Base-by-base conservation (phyloP, 2,113 vertebrate genomes). In the Pteruthius melanotis region DNA sequence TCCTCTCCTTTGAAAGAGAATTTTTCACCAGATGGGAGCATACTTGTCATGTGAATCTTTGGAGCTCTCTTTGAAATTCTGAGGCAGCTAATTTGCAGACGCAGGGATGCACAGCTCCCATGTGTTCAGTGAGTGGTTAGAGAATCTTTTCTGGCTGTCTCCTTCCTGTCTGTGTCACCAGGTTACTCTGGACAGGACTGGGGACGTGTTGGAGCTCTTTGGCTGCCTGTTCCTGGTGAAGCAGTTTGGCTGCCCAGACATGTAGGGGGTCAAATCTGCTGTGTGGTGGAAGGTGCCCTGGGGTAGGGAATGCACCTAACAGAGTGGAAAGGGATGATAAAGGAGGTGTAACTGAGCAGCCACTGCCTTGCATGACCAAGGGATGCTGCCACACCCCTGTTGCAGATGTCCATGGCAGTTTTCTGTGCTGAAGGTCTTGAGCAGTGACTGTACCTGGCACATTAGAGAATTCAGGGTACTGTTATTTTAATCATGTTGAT, bases 1-100 rank as follows among this genome's bases (percentile, higher is more conserved):
- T 74, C 27, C 64, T 71, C 37, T 70, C 4, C 42, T 74, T 49
- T 65, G 49, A 65, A 77, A 59, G 63, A 15, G 23, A 2, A 14
- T 84, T 94, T 96, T 74, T 81, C 64, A 90, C 72, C 76, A 87
- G 76, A 70, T 69, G 83, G 80, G 76, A 91, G 78, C 87, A 75
- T 35, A n/a, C 53, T 94, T 91, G 68, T 44, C 42, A 35, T 75
- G 35, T 78, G 42, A 77, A 83, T 88, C 56, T 66, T 86, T 35
- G 0, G 24, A 80, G 50, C 60, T 81, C n/a, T 53, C 60, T 66
- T 26, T 33, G 47, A 64, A 65, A 66, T 57, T 72, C 59, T 18
- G 39, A 53, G 28, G 85, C 53, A 61, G 47, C 23, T 76, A 11
- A 57, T 33, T 28, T 8, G 30, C 53, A 47, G 26, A 12, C 1